A percentile compares a stretch with the other conserved stretches of the same genome.
phyloP scores from a whole-genome alignment of 2,797 vertebrate genomes.

The Morelia viridis region DNA sequence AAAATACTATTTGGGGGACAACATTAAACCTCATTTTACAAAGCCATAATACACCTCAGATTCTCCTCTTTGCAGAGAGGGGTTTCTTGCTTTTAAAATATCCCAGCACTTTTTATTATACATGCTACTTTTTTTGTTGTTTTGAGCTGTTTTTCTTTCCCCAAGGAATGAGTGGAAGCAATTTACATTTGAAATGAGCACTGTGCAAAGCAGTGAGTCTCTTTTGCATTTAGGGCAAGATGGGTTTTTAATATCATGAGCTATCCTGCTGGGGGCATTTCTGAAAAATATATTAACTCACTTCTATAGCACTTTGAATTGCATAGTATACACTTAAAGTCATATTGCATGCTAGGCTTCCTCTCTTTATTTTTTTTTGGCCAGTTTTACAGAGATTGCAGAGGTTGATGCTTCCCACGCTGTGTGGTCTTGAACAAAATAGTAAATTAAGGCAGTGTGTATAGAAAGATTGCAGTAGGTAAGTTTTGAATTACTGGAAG shows the following conservation, averaged over 20 bases:
- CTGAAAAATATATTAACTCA: conserved; percentile 9
- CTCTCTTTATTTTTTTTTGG: neutral
- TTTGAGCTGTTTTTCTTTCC: conserved; percentile 2
- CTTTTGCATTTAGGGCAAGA: conserved; percentile 11
- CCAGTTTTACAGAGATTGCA: neutral
- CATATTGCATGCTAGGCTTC: neutral
- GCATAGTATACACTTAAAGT: neutral
- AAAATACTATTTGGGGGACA: neutral
- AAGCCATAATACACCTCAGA: neutral
- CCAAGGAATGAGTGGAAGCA: neutral
- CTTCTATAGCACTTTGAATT: conserved; percentile 27
- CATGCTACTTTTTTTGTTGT: neutral
- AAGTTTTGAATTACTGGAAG: neutral
- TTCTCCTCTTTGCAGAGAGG: neutral
- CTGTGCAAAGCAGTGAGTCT: conserved; percentile 4
- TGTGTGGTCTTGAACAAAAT: neutral
- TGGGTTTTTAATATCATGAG: conserved; percentile 1
- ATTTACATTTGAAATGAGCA: conserved; percentile 17
- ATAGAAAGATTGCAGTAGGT: neutral
- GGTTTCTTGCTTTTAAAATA: neutral
- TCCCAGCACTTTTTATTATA: neutral
- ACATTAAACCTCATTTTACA: neutral
- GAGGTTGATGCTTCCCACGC: neutral
- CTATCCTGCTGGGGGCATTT: neutral
- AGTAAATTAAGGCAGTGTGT: neutral